Percentiles rank a stretch among this genome's conserved stretches.
phyloP scores from a whole-genome alignment of 1,140 invertebrate species.

The Pantala flavescens region DNA sequence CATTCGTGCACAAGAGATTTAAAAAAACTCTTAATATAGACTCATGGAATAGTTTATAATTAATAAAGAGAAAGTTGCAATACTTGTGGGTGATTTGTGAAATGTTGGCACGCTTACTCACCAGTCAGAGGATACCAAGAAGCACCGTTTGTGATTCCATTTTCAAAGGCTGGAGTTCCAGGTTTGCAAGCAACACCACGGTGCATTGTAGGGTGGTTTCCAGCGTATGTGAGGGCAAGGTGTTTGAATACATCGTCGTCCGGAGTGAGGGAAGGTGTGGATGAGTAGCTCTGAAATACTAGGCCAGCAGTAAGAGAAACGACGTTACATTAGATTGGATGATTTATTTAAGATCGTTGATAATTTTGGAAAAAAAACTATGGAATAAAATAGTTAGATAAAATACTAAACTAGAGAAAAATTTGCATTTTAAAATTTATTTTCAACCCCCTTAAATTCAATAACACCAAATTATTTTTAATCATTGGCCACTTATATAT shows the following conservation, averaged over 20 bases:
- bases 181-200: slow-evolving; percentile 69
- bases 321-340: background rate
- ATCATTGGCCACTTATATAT: too few relatives aligned
- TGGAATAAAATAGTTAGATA: too few relatives aligned
- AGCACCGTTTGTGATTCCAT: slow-evolving; percentile 86
- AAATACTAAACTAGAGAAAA: too few relatives aligned
- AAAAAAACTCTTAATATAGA: too few relatives aligned
- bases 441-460: too few relatives aligned
- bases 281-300: slow-evolving; percentile 71
- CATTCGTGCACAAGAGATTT: too few relatives aligned
- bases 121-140: slow-evolving; percentile 86
- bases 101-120: slow-evolving; percentile 21
- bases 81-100: too few relatives aligned
- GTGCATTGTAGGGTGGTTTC: slow-evolving; percentile 79
- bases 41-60: too few relatives aligned
- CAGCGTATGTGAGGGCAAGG: slow-evolving; percentile 77
- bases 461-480: too few relatives aligned
- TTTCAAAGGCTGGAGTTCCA: slow-evolving; percentile 55
- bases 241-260: slow-evolving; percentile 92
- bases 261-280: slow-evolving; percentile 69
- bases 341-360: background rate
- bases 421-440: too few relatives aligned
- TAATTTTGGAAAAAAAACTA: too few relatives aligned
- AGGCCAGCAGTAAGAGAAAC: slow-evolving; percentile 21
- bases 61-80: too few relatives aligned